phyloP scores from a whole-genome alignment of 2,888 invertebrate species.

The Cabera pusaria region DNA sequence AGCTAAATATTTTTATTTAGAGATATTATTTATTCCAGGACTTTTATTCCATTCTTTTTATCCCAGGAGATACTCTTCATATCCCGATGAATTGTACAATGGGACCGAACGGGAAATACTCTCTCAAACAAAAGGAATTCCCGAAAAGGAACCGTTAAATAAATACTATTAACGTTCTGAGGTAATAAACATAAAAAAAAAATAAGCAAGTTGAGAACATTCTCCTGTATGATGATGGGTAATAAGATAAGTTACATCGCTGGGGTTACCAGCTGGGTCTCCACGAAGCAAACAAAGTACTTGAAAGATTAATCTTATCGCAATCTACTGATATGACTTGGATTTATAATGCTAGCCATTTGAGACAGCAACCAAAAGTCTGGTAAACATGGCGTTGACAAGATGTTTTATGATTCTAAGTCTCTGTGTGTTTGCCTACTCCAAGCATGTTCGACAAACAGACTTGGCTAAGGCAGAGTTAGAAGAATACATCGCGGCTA shows the following conservation, averaged over 20 bases:
- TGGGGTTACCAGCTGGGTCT: constrained; percentile 1
- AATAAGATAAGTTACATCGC: neutral
- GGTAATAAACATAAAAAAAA: too few relatives aligned
- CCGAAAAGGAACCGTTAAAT: too few relatives aligned
- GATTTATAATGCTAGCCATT: constrained; percentile 17
- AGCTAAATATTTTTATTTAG: too few relatives aligned
- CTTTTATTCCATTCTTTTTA: too few relatives aligned
- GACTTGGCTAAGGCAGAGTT: constrained; percentile 42
- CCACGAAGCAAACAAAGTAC: constrained; percentile 28
- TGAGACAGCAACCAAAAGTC: constrained; percentile 4
- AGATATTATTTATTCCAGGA: too few relatives aligned
- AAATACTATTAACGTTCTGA: too few relatives aligned
- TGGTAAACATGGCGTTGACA: constrained; percentile 18
- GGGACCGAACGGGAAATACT: too few relatives aligned
- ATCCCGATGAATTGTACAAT: too few relatives aligned
- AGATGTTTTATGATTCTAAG: constrained; percentile 32
- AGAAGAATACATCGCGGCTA: constrained; percentile 60
- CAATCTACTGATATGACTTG: constrained; percentile 2
- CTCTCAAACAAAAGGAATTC: too few relatives aligned
- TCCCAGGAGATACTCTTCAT: too few relatives aligned
- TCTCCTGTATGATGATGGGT: too few relatives aligned
- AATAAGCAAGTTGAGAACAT: too few relatives aligned
- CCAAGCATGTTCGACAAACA: constrained; percentile 37
- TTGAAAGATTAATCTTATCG: constrained; percentile 30
- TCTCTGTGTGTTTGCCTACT: constrained; percentile 35